Base-by-base conservation (phyloP, 2,888 invertebrate species). In the Andricus curvator region DNA sequence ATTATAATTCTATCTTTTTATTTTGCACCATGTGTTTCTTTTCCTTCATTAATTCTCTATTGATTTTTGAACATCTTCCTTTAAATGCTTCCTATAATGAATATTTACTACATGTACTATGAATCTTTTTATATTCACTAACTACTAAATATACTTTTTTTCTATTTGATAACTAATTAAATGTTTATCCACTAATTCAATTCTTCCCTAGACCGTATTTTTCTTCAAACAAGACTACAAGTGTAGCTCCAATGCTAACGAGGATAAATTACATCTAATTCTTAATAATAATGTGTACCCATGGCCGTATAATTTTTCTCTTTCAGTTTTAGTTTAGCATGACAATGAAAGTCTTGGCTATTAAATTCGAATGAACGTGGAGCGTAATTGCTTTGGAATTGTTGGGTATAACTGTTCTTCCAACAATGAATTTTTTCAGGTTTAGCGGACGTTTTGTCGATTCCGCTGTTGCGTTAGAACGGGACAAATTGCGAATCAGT, bases 401-500 rank as follows among this genome's bases (percentile, higher is more conserved):
- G 48, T 25, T 41, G 25, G 15, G 37, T 11, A 56, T 74, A 74
- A 74, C 74, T 74, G 74, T 74, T 74, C 51, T 13, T 48, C 9
- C 22, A 44, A 68, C 68, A 48, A 22, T 44, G 68, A 25, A 25
- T 68, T 37, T 22, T 68, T 48, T 41, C 9, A 44, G 25, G 22
- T 17, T 68, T 17, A 44, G 48, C 15, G n/a, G 2, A 67, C n/a
- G 41, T 41, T 67, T 68, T 48, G 48, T 48, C 68, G n/a, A 25
- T 68, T 68, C 44, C 68, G 2, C 22, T 44, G 22, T 41, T n/a
- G 22, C 25, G 15, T 25, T 48, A 48, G 25, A 48, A 48, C 68
- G 68, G 68, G 68, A 70, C 29, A 70, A 70, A 70, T 70, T 48
- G 68, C 17, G 17, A 70, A 70, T 70, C 70, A 20, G 70, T 56